Evolutionary conservation across 2,113 vertebrate species (phyloP), one percentile per base, ranked within the genome.

Genomic region (Cynoglossus semilaevis): DNA sequence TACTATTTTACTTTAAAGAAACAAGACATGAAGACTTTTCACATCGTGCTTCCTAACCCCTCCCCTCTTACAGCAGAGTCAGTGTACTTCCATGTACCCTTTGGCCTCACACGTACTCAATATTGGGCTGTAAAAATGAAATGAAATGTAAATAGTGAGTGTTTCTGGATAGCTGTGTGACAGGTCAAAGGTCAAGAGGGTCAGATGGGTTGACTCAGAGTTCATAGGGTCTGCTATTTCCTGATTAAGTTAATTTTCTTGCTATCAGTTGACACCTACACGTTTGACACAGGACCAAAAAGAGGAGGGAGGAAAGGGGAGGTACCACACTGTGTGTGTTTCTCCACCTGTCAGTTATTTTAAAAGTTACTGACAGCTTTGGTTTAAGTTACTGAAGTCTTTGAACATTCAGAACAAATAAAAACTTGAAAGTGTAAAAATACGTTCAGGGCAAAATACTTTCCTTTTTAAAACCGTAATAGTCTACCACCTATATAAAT

Each of bases 151-250:
- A n/a, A 15, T 7, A 29, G 19, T 38, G 49, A 11, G 0, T 1
- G 58, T 53, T 46, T 42, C 18, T 61, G 68, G 76, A 62, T 51
- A 36, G 67, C 57, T 54, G 61, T 44, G 65, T 66, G 63, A 63
- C 40, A 0, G 70, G 71, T 60, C 74, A 81, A 57, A 59, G 58
- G 70, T 73, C 46, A 62, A n/a, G n/a, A 38, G 67, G 19, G 63
- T 71, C 56, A 77, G 17, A 63, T 16, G 47, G 63, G 79, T 53
- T 71, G 79, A 58, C 55, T 85, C 83, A 48, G 68, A 61, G 80
- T 60, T 79, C 74, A 82, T 36, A 8, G 69, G 58, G 35, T 70
- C 63, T n/a, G 43, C 55, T 58, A 52, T 59, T 38, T 1, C 16
- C 22, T 49, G 38, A 41, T 41, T 11, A 5, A 41, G 10, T 41